Evolutionary conservation across 2,797 vertebrate species (phyloP), one percentile per base, ranked within the genome.

Genomic region (Neomorphus geoffroyi): DNA sequence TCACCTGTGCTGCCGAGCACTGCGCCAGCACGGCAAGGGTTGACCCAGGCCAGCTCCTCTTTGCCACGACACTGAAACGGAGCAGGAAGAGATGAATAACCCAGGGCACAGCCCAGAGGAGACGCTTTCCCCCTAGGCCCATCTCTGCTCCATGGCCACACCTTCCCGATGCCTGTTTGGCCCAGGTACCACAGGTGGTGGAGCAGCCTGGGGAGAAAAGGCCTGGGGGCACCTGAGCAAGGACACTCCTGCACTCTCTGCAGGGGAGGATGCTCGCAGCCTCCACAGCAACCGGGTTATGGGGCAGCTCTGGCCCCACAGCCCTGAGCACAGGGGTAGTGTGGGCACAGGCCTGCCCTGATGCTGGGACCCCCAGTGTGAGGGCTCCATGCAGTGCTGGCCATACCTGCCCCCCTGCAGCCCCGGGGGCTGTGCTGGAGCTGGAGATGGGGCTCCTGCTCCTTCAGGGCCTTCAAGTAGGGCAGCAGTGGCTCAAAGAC

Each of bases 1-100:
- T 93, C 94, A 98, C 98, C 98, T 73, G 95, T 8, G 80, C 92
- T 1, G 97, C 90, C 45, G 56, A 92, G 62, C 73, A 97, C 86
- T 96, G 93, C 85, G 98, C 87, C 83, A 98, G 85, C 86, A 99
- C 98, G 0, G 94, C 90, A 3, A 97, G 95, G 60, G 98, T 98
- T 98, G 8, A 97, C 98, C 16, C 83, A 32, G 86, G 98, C 98
- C 75, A 99, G 90, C 78, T 98, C 98, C 75, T 99, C 98, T 90
- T 98, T 99, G 51, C 98, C 98, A 67, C 98, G 98, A 21, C 94
- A 97, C 98, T 99, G 90, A 77, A 96, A 84, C 0, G 9, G 51
- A 86, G 51, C 2, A 0, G 28, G 43, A 78, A 78, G 39, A 24
- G 46, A 13, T 39, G 51, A 46, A 57, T 43, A 61, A 86, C 30